Conservation (phyloP, 2,888 invertebrate species). For the Hymenopus coronatus region DNA sequence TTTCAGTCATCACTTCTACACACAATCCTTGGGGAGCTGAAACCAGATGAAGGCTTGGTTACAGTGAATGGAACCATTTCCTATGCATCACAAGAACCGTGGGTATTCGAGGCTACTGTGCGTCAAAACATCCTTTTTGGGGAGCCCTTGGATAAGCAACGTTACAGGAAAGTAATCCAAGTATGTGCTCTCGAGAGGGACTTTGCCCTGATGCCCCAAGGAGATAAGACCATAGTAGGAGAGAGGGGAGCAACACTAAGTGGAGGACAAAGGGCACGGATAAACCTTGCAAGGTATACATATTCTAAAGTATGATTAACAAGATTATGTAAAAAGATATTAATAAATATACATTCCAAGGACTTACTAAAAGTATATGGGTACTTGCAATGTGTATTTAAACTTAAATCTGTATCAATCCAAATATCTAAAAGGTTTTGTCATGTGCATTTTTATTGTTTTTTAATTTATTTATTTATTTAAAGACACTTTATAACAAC, state of each 20-base stretch:
- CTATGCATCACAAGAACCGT: constrained; percentile 77
- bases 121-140: constrained; percentile 80
- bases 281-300: constrained; percentile 63
- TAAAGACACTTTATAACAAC: no score
- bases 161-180: constrained; percentile 53
- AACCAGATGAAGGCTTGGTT: constrained; percentile 58
- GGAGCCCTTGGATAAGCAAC: constrained; percentile 54
- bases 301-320: not conserved
- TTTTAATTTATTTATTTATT: no score
- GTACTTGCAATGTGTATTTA: no score
- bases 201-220: constrained; percentile 65
- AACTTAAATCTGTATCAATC: no score
- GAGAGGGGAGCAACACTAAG: constrained; percentile 75
- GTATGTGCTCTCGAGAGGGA: constrained; percentile 65
- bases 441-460: no score
- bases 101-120: constrained; percentile 70
- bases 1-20: constrained; percentile 59
- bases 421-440: no score
- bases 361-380: no score
- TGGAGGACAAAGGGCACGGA: constrained; percentile 77
- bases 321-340: no score
- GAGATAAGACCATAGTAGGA: constrained; percentile 73
- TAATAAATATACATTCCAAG: no score
- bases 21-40: constrained; percentile 72
- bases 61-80: constrained; percentile 59